Percentiles rank a stretch among this genome's conserved stretches.
Evolutionary conservation across 2,113 vertebrate genomes (phyloP).

Genomic region (Mixornis gularis): DNA sequence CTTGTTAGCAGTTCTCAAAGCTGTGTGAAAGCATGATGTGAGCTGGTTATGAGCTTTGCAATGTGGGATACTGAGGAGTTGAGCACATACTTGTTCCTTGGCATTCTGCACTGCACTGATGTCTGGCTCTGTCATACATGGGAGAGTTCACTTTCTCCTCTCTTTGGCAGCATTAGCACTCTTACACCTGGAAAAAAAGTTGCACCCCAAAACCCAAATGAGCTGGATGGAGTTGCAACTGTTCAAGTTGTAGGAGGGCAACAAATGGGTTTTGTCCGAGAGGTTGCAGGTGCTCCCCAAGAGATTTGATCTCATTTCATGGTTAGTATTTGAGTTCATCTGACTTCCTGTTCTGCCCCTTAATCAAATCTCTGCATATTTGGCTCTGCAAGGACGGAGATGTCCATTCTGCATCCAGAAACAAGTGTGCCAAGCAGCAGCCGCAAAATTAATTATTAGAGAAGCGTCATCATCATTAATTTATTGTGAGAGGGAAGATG

Average conservation of each 20-base stretch:
- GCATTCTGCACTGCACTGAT: not conserved
- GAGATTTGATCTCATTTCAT: not conserved
- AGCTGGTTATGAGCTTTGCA: not conserved
- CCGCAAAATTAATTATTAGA: not conserved
- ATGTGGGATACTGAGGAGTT: not conserved
- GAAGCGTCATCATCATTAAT: not conserved
- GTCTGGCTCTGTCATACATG: not conserved
- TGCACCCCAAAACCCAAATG: not conserved
- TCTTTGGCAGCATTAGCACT: not conserved
- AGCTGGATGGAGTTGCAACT: not conserved
- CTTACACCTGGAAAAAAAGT: not conserved
- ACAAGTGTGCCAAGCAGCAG: not conserved
- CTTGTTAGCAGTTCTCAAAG: not conserved
- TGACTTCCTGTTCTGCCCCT: not conserved
- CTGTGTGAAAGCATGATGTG: not conserved
- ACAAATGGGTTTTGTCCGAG: not conserved
- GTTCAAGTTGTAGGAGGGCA: not conserved
- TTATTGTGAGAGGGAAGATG: not conserved
- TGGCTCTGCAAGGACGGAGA: not conserved
- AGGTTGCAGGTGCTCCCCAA: not conserved
- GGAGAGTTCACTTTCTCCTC: not conserved
- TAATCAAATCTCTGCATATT: not conserved
- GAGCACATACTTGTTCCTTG: not conserved
- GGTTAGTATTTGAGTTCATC: not conserved
- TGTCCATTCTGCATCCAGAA: not conserved